Conservation (phyloP, 35 echinoderm and acorn worm genomes). For the Anneissia japonica region DNA sequence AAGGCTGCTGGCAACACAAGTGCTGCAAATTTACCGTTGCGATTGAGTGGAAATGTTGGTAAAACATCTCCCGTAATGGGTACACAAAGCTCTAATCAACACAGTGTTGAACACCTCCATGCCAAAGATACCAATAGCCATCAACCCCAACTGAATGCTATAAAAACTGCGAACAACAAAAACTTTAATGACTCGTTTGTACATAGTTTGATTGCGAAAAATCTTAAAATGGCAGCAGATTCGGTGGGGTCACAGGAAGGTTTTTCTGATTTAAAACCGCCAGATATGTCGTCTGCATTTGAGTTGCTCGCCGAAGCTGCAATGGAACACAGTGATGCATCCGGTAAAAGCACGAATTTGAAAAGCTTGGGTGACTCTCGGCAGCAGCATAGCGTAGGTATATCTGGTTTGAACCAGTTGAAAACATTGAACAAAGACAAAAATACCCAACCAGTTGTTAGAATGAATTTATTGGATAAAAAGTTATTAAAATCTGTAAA, state of each 20-base stretch:
- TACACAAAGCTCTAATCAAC: background rate
- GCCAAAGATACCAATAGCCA: background rate
- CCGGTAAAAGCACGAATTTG: no score
- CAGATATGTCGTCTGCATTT: background rate
- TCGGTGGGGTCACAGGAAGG: background rate
- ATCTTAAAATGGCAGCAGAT: background rate
- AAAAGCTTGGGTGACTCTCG: no score
- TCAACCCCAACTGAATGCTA: background rate
- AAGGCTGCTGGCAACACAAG: background rate
- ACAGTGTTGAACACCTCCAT: background rate
- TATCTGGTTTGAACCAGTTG: background rate
- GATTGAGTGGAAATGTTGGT: background rate
- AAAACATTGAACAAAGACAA: background rate
- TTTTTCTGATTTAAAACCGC: background rate
- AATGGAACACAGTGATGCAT: no score
- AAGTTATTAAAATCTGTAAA: background rate
- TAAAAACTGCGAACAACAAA: background rate
- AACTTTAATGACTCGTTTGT: background rate
- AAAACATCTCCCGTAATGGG: background rate
- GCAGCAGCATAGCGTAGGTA: background rate
- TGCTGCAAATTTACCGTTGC: background rate
- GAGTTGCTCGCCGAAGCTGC: background rate
- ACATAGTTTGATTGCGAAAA: background rate
- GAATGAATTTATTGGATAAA: background rate
- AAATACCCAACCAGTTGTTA: background rate